Conservation (phyloP, 2,888 invertebrate species). For the Drosophila kokeensis region DNA sequence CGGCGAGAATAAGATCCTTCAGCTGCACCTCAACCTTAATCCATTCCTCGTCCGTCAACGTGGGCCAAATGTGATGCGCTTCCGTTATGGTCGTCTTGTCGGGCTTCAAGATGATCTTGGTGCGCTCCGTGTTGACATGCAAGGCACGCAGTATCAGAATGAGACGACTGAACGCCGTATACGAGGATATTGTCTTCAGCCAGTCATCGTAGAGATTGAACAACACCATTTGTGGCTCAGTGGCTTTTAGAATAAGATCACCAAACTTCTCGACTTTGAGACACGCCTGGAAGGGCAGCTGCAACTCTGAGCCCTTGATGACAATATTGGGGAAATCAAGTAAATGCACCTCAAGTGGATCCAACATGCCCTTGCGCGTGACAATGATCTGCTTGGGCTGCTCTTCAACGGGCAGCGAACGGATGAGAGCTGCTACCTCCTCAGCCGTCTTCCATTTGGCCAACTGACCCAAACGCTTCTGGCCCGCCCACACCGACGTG, state of each 20-base stretch:
- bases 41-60: conserved; percentile 99
- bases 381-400: conserved; percentile 99
- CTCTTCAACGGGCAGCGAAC: conserved; percentile 99
- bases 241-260: conserved; percentile 98
- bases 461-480: conserved; percentile 99
- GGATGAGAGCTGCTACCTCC: conserved; percentile 99
- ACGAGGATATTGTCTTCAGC: conserved; percentile 99
- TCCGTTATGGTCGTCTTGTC: conserved; percentile 99
- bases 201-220: conserved; percentile 99
- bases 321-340: conserved; percentile 99
- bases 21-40: conserved; percentile 99
- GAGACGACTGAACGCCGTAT: conserved; percentile 98
- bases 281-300: conserved; percentile 99
- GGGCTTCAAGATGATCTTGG: conserved; percentile 99
- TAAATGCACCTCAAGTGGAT: conserved; percentile 99
- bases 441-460: conserved; percentile 99
- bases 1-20: conserved; percentile 98
- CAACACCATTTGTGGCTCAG: conserved; percentile 99
- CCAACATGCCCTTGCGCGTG: conserved; percentile 99
- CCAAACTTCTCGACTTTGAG: conserved; percentile 99
- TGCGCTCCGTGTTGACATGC: conserved; percentile 99
- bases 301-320: conserved; percentile 99
- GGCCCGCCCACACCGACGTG: conserved; percentile 99
- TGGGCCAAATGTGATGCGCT: conserved; percentile 99
- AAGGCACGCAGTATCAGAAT: conserved; percentile 98